Evolutionary conservation across 2,888 invertebrate genomes (phyloP).

Genomic region (Zonitis immaculata): DNA sequence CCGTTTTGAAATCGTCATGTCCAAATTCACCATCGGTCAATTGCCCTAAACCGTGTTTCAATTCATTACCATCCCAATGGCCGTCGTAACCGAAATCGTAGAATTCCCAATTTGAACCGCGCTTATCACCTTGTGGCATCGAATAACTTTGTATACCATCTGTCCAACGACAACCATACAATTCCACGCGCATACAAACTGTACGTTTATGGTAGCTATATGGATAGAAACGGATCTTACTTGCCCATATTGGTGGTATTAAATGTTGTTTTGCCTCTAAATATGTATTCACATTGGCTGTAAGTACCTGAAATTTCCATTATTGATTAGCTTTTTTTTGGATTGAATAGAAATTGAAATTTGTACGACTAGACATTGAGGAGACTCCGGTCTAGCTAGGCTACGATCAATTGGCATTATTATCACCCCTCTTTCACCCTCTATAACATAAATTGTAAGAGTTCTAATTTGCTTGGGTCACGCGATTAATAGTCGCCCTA

Average conservation of each 20-base stretch:
- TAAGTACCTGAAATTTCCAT: slow-evolving; percentile 63
- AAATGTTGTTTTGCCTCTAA: slow-evolving; percentile 71
- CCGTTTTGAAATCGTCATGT: slow-evolving; percentile 66
- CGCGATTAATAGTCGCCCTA: slow-evolving; percentile 25
- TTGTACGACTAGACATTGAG: slow-evolving; percentile 7
- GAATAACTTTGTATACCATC: slow-evolving; percentile 81
- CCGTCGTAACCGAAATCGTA: slow-evolving; percentile 85
- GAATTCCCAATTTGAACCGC: slow-evolving; percentile 75
- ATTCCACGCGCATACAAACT: slow-evolving; percentile 86
- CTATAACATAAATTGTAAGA: slow-evolving; percentile 23
- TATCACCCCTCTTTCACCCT: slow-evolving; percentile 24
- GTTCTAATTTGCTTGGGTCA: slow-evolving; percentile 31
- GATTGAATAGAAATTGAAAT: not conserved
- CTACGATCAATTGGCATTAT: slow-evolving; percentile 8
- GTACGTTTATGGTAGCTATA: slow-evolving; percentile 79
- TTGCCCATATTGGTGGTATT: slow-evolving; percentile 81
- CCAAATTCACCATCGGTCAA: slow-evolving; percentile 79
- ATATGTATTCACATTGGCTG: slow-evolving; percentile 83
- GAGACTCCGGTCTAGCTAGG: slow-evolving; percentile 8
- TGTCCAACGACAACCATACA: slow-evolving; percentile 84
- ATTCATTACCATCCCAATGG: slow-evolving; percentile 64
- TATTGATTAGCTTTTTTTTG: slow-evolving; percentile 1
- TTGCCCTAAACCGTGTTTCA: slow-evolving; percentile 77
- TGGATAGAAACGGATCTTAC: slow-evolving; percentile 78
- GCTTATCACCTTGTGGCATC: slow-evolving; percentile 82